These are phyloP conservation scores for Rhinogobius similis DNA, from an alignment of 2,113 vertebrate genomes.

Conservation along the genomic window DNA sequence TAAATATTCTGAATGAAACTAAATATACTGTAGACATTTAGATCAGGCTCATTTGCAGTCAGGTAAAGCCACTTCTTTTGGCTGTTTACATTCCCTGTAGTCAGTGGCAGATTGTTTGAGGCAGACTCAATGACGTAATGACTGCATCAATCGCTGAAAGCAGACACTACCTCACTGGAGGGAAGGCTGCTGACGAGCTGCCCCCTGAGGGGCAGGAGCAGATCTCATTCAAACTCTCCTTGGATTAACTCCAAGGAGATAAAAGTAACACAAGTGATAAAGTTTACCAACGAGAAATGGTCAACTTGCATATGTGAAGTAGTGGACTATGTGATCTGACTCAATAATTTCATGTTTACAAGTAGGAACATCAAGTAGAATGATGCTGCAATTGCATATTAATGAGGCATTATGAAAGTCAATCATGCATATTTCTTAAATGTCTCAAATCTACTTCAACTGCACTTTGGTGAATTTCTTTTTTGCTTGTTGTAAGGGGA, in stretches of 20 bases:
- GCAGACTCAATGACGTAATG: conserved; percentile 64
- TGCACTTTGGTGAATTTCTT: not conserved
- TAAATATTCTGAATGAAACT: not conserved
- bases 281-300: not conserved
- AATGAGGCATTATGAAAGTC: too few species aligned
- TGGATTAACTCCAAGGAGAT: conserved; percentile 7
- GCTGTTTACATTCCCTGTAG: conserved; percentile 48
- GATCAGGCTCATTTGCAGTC: not conserved
- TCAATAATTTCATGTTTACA: too few species aligned
- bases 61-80: not conserved
- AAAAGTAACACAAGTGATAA: not conserved
- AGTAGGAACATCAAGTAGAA: too few species aligned
- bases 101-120: conserved; percentile 32
- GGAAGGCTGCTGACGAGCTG: conserved; percentile 43
- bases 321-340: too few species aligned
- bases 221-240: conserved; percentile 48
- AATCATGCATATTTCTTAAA: too few species aligned
- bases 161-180: conserved; percentile 74
- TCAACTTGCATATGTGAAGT: not conserved
- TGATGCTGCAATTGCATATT: too few species aligned
- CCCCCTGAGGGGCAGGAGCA: conserved; percentile 30
- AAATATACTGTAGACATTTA: conserved; percentile 9
- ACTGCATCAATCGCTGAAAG: conserved; percentile 59
- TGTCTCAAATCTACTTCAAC: too few species aligned
- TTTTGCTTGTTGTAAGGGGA: not conserved